These are phyloP conservation scores for Bactericera cockerelli DNA, from an alignment of 1,140 invertebrate genomes.

Conservation along the genomic window DNA sequence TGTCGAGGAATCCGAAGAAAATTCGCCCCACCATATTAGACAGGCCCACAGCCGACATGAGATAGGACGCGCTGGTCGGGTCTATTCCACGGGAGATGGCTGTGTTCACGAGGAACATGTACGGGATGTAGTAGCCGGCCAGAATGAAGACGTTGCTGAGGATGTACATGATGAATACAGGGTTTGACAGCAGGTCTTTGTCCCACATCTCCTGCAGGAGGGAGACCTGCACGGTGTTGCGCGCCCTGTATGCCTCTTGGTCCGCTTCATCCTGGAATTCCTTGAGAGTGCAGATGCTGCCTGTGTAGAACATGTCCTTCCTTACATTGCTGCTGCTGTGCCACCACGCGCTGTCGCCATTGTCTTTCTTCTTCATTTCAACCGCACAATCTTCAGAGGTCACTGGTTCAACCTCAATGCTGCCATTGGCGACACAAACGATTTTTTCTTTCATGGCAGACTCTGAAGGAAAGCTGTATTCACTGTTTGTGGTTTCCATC, in stretches of 20 bases:
- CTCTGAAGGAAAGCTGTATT: background rate
- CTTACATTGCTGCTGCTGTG: constrained; percentile 30
- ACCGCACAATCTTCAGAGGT: background rate
- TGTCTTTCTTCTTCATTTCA: constrained; percentile 24
- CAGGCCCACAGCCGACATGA: constrained; percentile 45
- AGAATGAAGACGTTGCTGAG: constrained; percentile 42
- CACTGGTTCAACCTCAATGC: background rate
- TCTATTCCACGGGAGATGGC: constrained; percentile 30
- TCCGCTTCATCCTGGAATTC: constrained; percentile 35
- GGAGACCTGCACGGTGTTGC: constrained; percentile 21
- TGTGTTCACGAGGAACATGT: constrained; percentile 37
- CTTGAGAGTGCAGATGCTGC: constrained; percentile 37
- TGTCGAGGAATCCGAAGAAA: constrained; percentile 31
- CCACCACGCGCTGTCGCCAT: constrained; percentile 30
- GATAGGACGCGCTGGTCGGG: constrained; percentile 32
- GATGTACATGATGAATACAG: constrained; percentile 39
- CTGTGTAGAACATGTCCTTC: constrained; percentile 51
- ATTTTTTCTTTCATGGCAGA: background rate
- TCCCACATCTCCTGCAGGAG: constrained; percentile 40
- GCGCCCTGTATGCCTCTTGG: constrained; percentile 29
- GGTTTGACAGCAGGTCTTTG: constrained; percentile 37
- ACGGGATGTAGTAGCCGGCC: constrained; percentile 43
- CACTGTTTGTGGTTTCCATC: constrained; percentile 33
- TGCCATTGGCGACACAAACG: too few species aligned
- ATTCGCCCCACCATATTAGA: constrained; percentile 39